Evolutionary conservation across 2,113 vertebrate species (phyloP), one percentile per base, ranked within the genome.

Genomic region (Lycaon pictus): DNA sequence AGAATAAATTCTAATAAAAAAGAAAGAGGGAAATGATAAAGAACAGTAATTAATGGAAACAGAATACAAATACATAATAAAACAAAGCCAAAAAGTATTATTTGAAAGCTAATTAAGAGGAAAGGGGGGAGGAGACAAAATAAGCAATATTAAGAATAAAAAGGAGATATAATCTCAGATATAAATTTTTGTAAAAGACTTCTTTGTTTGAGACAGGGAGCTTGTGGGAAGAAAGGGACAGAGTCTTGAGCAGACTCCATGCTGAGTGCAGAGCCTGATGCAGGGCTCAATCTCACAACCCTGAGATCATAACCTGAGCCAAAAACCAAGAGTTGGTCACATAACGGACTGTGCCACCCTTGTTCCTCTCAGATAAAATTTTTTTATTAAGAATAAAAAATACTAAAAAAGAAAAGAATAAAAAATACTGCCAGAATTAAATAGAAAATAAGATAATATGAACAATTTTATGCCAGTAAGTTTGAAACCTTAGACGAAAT

Each of bases 1-100:
- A 90, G 11, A 90, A 86, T 88, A 86, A 58, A 74, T 74, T 11
- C 43, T 89, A 20, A 81, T 86, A 97, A 71, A 76, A 74, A 37
- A 72, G 5, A 83, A 77, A 80, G 55, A 88, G 27, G 22, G 48
- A 93, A 83, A 81, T 51, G 32, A 86, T 53, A 72, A 65, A 60
- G n/a, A 92, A 51, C 12, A 95, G 37, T 23, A 76, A 82, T 91
- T 55, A 77, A 51, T 74, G 72, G 89, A 94, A 90, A 90, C 0
- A 94, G 29, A 76, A 96, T 16, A 92, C 5, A 87, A 69, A 62
- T 79, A 72, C 37, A 58, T 76, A 93, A 72, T 4, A 81, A 89
- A 96, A 96, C 16, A 88, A 90, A 80, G 32, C 10, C 89, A 92
- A 90, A 94, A 43, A n/a, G 37, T 88, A 84, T 51, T 62, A 72